Evolutionary conservation across 2,113 vertebrate genomes (phyloP).

Genomic region (Alces alces): DNA sequence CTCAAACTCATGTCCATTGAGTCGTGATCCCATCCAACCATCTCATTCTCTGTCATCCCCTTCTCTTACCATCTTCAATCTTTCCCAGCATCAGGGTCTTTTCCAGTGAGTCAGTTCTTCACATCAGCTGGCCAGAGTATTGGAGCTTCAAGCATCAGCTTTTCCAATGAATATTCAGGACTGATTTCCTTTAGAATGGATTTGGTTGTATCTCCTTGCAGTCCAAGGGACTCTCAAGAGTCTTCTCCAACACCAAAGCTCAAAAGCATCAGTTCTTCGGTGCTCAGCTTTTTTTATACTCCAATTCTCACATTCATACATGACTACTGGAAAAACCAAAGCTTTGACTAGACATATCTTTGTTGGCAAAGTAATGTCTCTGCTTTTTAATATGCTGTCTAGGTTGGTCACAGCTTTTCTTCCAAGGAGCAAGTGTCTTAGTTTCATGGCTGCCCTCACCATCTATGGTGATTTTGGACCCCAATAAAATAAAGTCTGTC

Average conservation of each 20-base stretch:
- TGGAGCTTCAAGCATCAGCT: neutral
- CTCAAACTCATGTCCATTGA: neutral
- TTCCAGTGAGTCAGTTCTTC: neutral
- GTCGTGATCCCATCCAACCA: neutral
- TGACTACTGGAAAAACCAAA: neutral
- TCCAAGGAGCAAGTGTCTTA: neutral
- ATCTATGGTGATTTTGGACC: neutral
- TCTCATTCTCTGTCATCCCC: neutral
- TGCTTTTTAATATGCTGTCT: neutral
- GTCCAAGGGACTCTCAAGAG: neutral
- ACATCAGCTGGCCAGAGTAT: neutral
- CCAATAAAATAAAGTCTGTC: neutral
- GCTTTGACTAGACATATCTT: neutral
- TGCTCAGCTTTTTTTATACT: neutral
- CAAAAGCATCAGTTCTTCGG: neutral
- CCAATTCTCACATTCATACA: neutral
- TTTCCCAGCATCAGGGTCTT: neutral
- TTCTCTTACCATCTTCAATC: neutral
- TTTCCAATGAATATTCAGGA: neutral
- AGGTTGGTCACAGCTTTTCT: neutral
- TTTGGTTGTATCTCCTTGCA: neutral
- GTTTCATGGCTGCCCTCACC: neutral
- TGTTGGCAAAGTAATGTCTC: neutral
- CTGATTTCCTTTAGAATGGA: neutral
- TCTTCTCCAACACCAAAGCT: neutral